Evolutionary conservation across 2,113 vertebrate species (phyloP), one percentile per base, ranked within the genome.

Genomic region (Naja naja): DNA sequence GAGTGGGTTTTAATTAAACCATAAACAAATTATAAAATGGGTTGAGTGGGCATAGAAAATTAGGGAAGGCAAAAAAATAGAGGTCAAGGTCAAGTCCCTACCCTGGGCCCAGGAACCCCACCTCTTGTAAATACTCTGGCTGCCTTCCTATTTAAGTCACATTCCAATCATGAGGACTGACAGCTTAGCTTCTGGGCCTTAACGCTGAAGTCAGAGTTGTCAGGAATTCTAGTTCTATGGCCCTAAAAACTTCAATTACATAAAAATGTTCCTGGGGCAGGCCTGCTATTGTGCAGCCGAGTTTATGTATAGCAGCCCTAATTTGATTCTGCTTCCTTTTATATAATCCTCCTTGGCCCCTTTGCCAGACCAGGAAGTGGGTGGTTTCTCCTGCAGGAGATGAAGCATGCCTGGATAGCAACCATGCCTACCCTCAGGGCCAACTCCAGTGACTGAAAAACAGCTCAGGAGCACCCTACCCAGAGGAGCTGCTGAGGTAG

Each of bases 401-500:
- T 87, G 90, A 86, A 85, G 64, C 90, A 27, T 52, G 93, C 52
- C 18, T 23, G 54, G 54, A 39, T 23, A 27, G 16, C 47, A 86
- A 47, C 22, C 93, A 69, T 58, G 87, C 87, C 69, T 34, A 86
- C 25, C 64, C 74, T 18, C 2, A 5, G 43, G 74, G 56, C 88
- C 45, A 43, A 39, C 20, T 6, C 55, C 25, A 52, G 45, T 3
- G 47, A 25, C 45, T 89, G 16, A 39, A 49, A 58, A 89, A 87
- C 90, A 85, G 87, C 87, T 56, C 23, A 11, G 39, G 55, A 87
- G 10, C 60, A 20, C 74, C 86, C 87, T 91, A 87, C 93, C 93
- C 90, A 53, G 45, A 10, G 6, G 11, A 89, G 88, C 47, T 86
- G 87, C 93, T 92, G 93, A 91, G 4, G 93, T 53, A 90, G 90